These are phyloP conservation scores for Alviniconcha strummeri DNA, from an alignment of 2,888 invertebrate genomes.

Conservation along the genomic window DNA sequence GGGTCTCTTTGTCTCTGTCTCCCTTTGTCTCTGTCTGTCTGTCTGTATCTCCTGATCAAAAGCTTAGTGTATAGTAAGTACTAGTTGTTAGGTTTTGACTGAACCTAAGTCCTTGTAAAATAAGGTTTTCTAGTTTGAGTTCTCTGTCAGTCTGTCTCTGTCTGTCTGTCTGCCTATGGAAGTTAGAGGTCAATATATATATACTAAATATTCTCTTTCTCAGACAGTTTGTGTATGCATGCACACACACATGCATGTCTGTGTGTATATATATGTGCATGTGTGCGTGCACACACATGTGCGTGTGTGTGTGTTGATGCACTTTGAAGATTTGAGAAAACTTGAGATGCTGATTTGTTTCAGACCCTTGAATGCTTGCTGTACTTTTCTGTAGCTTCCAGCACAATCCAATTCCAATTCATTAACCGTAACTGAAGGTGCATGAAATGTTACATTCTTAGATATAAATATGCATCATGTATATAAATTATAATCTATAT, in stretches of 20 bases:
- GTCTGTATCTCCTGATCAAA: not conserved
- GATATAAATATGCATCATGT: too few relatives aligned
- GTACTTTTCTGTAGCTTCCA: not conserved
- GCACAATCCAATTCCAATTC: not conserved
- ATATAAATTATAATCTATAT: not conserved
- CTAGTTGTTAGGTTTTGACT: not conserved
- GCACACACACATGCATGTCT: not conserved
- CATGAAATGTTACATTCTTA: too few relatives aligned
- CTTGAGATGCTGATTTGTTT: not conserved
- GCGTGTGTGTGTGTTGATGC: not conserved
- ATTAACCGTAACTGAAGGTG: not conserved
- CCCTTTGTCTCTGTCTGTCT: not conserved
- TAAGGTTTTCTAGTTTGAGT: not conserved
- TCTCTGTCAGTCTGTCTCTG: not conserved
- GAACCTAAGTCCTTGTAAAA: not conserved
- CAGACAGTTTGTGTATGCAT: too few relatives aligned
- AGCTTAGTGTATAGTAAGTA: not conserved
- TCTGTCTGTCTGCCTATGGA: slow-evolving; percentile 75
- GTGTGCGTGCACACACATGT: not conserved
- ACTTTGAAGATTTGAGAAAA: not conserved
- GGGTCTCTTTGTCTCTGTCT: not conserved
- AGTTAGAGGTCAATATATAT: slow-evolving; percentile 77
- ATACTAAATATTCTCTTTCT: not conserved
- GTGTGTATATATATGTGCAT: not conserved
- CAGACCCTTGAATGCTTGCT: not conserved